Conservation (phyloP, 2,888 invertebrate species). For the Incurvaria masculella region DNA sequence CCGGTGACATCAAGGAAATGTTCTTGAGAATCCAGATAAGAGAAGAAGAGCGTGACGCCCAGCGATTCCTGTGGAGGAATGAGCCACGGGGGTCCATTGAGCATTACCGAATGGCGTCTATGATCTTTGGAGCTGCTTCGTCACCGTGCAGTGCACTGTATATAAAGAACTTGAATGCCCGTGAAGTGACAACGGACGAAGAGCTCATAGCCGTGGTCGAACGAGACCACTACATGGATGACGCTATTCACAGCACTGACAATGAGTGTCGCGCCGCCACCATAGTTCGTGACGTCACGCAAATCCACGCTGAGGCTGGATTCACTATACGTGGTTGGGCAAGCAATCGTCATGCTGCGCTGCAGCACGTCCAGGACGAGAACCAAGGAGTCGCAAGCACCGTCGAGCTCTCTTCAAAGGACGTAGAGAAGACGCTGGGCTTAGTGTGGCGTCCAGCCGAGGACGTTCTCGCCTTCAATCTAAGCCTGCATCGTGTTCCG, state of each 20-base stretch:
- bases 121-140: slow-evolving; percentile 4
- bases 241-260: slow-evolving; percentile 8
- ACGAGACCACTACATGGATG: slow-evolving; percentile 10
- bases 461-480: slow-evolving; percentile 2
- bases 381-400: not conserved
- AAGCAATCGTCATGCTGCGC: not conserved
- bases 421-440: not conserved
- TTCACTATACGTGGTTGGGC: not conserved
- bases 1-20: slow-evolving; percentile 17
- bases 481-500: slow-evolving; percentile 8
- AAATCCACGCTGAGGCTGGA: not conserved
- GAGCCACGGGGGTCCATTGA: not conserved
- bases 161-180: slow-evolving; percentile 13
- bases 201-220: slow-evolving; percentile 7
- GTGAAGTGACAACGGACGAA: slow-evolving; percentile 5
- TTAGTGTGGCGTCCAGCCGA: not conserved
- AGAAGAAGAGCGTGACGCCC: slow-evolving; percentile 11
- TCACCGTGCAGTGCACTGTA: slow-evolving; percentile 13
- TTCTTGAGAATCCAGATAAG: slow-evolving; percentile 13
- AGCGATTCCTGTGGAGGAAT: slow-evolving; percentile 9
- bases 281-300: not conserved
- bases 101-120: not conserved
- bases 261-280: slow-evolving; percentile 3
- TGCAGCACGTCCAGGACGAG: not conserved
- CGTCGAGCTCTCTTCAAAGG: not conserved